phyloP scores from a whole-genome alignment of 2,113 vertebrate species.

The Anas platyrhynchos region DNA sequence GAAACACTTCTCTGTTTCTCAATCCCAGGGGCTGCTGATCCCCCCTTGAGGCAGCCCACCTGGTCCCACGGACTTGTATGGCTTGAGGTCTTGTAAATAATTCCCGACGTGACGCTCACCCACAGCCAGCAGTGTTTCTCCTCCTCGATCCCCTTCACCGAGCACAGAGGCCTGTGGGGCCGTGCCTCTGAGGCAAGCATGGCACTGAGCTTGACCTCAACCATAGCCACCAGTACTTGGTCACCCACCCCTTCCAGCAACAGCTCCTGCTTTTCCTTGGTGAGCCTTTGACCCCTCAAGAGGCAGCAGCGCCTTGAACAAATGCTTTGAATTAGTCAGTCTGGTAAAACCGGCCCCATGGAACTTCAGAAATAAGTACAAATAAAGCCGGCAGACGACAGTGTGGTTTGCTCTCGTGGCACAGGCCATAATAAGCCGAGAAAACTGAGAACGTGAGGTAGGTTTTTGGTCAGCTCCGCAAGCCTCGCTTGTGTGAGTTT shows the following conservation, averaged over 20 bases:
- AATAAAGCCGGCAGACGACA: fast-evolving
- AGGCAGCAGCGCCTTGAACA: not conserved
- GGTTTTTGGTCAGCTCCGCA: slow-evolving; percentile 1
- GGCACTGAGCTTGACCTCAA: not conserved
- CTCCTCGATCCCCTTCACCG: not conserved
- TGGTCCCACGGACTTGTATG: fast-evolving
- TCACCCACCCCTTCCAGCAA: not conserved
- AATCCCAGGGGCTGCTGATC: not conserved
- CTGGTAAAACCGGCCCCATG: not conserved
- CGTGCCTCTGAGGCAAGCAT: not conserved
- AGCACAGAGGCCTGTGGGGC: not conserved
- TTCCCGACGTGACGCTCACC: not conserved
- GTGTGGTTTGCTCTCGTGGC: not conserved
- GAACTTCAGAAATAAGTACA: not conserved
- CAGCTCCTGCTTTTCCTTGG: fast-evolving
- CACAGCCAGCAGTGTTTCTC: not conserved
- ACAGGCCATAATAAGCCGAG: not conserved
- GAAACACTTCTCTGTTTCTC: not conserved
- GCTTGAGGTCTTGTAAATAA: not conserved
- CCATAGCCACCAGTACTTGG: not conserved
- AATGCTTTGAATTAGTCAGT: not conserved
- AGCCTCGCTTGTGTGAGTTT: not conserved
- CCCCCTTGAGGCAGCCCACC: not conserved
- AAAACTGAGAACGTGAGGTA: slow-evolving; percentile 13
- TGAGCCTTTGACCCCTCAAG: not conserved